Evolutionary conservation across 2,888 invertebrate genomes (phyloP).

Genomic region (Mythimna albipuncta): DNA sequence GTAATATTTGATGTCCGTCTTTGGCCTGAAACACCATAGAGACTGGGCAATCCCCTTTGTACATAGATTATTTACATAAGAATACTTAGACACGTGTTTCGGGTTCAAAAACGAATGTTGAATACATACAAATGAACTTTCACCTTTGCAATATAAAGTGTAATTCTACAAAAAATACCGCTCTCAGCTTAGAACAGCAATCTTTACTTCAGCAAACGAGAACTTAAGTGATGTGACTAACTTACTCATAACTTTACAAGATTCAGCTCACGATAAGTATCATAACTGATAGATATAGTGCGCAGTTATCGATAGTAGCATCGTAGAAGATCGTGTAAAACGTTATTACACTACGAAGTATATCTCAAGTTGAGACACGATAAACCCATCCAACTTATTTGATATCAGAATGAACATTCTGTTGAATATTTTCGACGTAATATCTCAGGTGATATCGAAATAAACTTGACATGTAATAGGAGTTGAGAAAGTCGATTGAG

Average conservation of each 20-base stretch:
- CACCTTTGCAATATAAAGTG: too few relatives aligned
- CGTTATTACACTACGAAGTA: conserved; percentile 38
- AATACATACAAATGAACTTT: too few relatives aligned
- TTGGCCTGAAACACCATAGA: too few relatives aligned
- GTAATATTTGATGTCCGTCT: too few relatives aligned
- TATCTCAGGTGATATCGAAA: conserved; percentile 38
- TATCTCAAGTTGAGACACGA: conserved; percentile 22
- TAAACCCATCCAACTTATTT: conserved; percentile 18
- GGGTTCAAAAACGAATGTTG: too few relatives aligned
- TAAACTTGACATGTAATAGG: conserved; percentile 5
- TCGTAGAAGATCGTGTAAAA: conserved; percentile 35
- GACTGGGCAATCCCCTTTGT: too few relatives aligned
- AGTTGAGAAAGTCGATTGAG: conserved; percentile 11
- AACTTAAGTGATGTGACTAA: conserved; percentile 16
- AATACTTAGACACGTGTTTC: too few relatives aligned
- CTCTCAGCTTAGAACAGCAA: neutral
- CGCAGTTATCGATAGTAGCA: conserved; percentile 40
- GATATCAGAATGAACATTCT: conserved; percentile 28
- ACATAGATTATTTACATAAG: too few relatives aligned
- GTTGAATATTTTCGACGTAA: conserved; percentile 30
- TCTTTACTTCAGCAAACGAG: conserved; percentile 11
- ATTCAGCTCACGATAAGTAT: conserved; percentile 26
- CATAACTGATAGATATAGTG: conserved; percentile 34
- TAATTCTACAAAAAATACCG: neutral
- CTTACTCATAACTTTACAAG: conserved; percentile 12